phyloP scores from a whole-genome alignment of 1,140 invertebrate genomes.

The Pentalonia nigronervosa region DNA sequence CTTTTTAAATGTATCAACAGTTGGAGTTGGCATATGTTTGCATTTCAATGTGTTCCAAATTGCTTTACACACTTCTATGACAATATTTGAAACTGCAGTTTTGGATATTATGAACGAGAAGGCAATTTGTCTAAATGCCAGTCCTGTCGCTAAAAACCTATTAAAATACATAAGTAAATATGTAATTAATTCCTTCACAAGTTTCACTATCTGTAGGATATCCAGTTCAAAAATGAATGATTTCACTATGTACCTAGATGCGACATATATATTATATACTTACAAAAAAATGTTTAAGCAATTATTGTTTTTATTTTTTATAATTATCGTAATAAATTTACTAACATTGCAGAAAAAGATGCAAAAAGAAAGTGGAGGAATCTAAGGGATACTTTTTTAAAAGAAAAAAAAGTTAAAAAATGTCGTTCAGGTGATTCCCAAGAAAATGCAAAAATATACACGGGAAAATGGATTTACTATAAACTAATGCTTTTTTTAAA shows the following conservation, averaged over 20 bases:
- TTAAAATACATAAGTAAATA: neutral
- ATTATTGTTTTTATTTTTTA: neutral
- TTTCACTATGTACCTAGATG: too few relatives aligned
- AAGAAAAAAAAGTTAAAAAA: too few relatives aligned
- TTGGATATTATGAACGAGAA: slow-evolving; percentile 3
- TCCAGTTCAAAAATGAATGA: too few relatives aligned
- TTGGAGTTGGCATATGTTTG: slow-evolving; percentile 13
- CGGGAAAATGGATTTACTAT: too few relatives aligned
- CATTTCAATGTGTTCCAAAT: neutral
- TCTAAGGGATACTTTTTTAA: neutral
- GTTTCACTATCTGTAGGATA: too few relatives aligned
- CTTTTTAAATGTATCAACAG: neutral
- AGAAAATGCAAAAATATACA: too few relatives aligned
- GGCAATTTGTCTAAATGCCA: slow-evolving; percentile 13
- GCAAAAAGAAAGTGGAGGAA: slow-evolving; percentile 13
- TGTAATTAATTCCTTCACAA: too few relatives aligned
- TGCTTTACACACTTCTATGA: neutral
- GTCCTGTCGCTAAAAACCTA: slow-evolving; percentile 22
- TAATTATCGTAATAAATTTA: neutral
- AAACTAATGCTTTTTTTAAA: neutral
- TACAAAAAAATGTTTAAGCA: too few relatives aligned
- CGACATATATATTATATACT: too few relatives aligned
- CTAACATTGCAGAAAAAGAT: neutral
- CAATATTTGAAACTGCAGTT: neutral
- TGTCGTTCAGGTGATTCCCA: too few relatives aligned